These are phyloP conservation scores for Eupithecia subfuscata DNA, from an alignment of 2,888 invertebrate species.

Conservation along the genomic window DNA sequence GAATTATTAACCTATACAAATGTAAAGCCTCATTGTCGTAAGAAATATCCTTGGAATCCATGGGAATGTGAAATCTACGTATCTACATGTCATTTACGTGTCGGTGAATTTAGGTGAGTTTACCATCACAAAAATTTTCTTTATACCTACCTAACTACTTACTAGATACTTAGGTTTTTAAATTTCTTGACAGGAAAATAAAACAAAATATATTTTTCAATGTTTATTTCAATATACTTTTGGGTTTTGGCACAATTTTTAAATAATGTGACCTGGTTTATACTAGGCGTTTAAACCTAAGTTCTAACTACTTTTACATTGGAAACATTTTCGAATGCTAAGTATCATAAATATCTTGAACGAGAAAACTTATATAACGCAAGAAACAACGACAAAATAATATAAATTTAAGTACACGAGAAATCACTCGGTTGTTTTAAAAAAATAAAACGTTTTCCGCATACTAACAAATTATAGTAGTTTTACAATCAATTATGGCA, in stretches of 20 bases:
- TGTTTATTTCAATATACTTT: conserved; percentile 82
- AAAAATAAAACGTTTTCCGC: conserved; percentile 31
- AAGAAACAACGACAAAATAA: conserved; percentile 45
- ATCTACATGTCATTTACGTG: no score
- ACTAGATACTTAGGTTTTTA: background rate
- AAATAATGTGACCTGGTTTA: conserved; percentile 82
- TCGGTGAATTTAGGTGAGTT: no score
- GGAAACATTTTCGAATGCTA: conserved; percentile 67
- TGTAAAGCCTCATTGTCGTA: no score
- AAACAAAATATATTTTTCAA: conserved; percentile 62
- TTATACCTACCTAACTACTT: background rate
- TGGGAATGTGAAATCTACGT: background rate
- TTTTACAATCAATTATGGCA: conserved; percentile 44
- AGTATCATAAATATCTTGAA: conserved; percentile 51
- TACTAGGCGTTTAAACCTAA: conserved; percentile 80
- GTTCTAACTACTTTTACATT: conserved; percentile 75
- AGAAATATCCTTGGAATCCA: no score
- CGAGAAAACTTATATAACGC: conserved; percentile 51
- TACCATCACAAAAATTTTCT: no score
- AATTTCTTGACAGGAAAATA: conserved; percentile 3
- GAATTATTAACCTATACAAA: no score
- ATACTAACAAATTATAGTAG: conserved; percentile 31
- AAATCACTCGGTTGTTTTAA: conserved; percentile 41
- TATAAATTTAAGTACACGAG: conserved; percentile 52
- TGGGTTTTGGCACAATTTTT: conserved; percentile 84